A percentile compares a stretch with the other conserved stretches of the same genome.
These are phyloP conservation scores for Melanophora roralis DNA, from an alignment of 2,888 invertebrate species.

Conservation along the genomic window DNA sequence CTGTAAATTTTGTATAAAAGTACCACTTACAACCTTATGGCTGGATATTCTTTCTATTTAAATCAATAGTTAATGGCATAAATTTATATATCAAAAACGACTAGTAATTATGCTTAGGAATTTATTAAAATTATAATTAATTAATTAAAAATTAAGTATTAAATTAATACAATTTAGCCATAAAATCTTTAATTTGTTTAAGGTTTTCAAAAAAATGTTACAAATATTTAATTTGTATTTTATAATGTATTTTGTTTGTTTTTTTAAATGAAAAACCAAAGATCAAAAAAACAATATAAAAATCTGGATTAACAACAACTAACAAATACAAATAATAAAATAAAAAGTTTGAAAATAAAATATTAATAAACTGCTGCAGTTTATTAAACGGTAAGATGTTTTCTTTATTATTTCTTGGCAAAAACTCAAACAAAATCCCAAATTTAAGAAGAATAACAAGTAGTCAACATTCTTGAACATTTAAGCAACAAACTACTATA, in stretches of 20 bases:
- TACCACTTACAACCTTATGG: too few species aligned
- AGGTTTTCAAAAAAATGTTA: too few species aligned
- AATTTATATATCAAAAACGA: too few species aligned
- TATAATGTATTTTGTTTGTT: background rate
- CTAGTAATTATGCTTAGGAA: too few species aligned
- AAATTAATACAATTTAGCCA: too few species aligned
- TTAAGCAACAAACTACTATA: slow-evolving; percentile 16
- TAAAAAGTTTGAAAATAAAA: slow-evolving; percentile 56
- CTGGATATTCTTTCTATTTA: too few species aligned
- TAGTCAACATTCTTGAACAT: slow-evolving; percentile 1
- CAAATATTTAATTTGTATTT: too few species aligned
- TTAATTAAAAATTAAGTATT: too few species aligned
- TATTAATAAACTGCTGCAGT: slow-evolving; percentile 58
- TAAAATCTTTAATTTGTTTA: too few species aligned
- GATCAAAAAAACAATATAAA: background rate
- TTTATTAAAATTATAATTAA: too few species aligned
- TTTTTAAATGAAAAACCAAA: background rate
- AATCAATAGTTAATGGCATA: too few species aligned
- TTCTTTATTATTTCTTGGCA: slow-evolving; percentile 50
- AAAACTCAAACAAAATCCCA: slow-evolving; percentile 39
- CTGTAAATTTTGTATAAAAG: too few species aligned
- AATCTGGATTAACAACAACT: background rate
- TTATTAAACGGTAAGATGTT: slow-evolving; percentile 57
- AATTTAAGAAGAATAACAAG: slow-evolving; percentile 6
- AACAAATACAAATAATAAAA: background rate